These are phyloP conservation scores for Porites rus DNA, from an alignment of 92 coral and sea anemone genomes.

Conservation along the genomic window DNA sequence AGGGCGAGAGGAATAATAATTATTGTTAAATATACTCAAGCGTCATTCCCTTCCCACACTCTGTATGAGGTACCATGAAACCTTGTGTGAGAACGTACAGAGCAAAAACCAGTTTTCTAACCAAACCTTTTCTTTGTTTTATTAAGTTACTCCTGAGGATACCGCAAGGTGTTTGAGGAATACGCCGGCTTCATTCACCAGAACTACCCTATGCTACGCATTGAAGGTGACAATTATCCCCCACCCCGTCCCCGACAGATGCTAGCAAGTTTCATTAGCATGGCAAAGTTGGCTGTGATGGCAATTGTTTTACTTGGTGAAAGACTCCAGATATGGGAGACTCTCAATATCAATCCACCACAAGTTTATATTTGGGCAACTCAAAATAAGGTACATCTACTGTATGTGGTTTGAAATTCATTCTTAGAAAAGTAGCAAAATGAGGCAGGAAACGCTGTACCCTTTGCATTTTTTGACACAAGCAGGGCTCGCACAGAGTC, in stretches of 20 bases:
- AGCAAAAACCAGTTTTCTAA: neutral
- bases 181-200: constrained; percentile 97
- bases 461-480: too few species aligned
- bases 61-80: too few species aligned
- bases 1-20: too few species aligned
- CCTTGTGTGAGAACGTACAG: neutral
- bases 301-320: constrained; percentile 90
- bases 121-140: neutral
- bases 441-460: too few species aligned
- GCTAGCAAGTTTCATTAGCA: constrained; percentile 83
- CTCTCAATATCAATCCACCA: constrained; percentile 84
- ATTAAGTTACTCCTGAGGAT: constrained; percentile 98
- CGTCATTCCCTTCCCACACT: too few species aligned
- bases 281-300: constrained; percentile 79
- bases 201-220: constrained; percentile 85
- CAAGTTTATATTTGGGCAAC: constrained; percentile 88
- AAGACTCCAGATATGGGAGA: constrained; percentile 80
- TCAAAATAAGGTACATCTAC: constrained; percentile 87
- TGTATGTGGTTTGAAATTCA: too few species aligned
- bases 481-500: too few species aligned
- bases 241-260: constrained; percentile 94
- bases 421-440: neutral
- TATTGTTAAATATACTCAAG: too few species aligned
- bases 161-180: constrained; percentile 98
- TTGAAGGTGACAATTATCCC: constrained; percentile 97